Base-by-base conservation (phyloP, 2,888 invertebrate genomes). In the Parnassius smintheus region DNA sequence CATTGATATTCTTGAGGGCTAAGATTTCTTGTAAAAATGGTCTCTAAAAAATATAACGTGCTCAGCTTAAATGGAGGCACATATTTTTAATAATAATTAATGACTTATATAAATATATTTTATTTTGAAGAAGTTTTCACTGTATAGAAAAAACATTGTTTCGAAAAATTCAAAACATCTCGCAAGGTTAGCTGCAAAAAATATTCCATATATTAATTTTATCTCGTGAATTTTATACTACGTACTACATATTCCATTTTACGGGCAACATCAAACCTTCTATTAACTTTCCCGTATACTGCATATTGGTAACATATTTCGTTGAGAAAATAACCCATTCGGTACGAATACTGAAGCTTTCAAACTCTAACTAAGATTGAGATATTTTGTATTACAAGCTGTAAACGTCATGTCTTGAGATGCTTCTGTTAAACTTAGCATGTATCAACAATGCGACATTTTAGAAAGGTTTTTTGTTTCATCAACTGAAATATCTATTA, bases 231-330 rank as follows among this genome's bases (percentile, higher is more conserved):
- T 45, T 52, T 51, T 10, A n/a, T 46, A 25, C 42, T 12, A 44
- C n/a, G 11, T 2, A 4, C 8, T 49, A 54, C 42, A 50, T 13
- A 51, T 56, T 56, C 61, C 42, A 45, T 56, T 61, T 51, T 51
- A 61, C 12, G 45, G 45, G 3, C 9, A 35, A 35, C 13, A 35
- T 61, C 45, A 55, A 44, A 41, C 18, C 45, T 44, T 46, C 45
- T 25, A 18, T 56, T 50, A 8, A n/a, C 41, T 22, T 13, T 44
- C 8, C 45, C 61, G 61, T 56, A 61, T 61, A 61, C 56, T 61
- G 61, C 61, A 61, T 61, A 61, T 61, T 61, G 61, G 61, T 51
- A 46, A 56, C 35, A 61, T 56, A 61, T 61, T 61, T 61, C 52
- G 56, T 51, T 61, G 51, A 56, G n/a, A 50, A 56, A 55, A 60